Evolutionary conservation across 2,888 invertebrate species (phyloP).

Genomic region (Tigriopus californicus): DNA sequence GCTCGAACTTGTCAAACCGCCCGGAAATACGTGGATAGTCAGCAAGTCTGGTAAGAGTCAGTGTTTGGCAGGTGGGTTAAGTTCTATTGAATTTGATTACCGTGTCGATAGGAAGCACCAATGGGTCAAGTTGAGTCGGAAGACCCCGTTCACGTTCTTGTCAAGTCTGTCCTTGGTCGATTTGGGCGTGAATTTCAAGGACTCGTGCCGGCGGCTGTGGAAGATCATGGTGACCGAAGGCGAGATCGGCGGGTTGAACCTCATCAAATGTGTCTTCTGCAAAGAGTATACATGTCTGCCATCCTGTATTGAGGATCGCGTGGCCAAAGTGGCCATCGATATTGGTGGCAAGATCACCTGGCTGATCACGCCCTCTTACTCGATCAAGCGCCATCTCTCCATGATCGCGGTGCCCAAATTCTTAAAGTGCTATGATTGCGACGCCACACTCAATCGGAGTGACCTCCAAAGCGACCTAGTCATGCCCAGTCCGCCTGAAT

Average conservation of each 20-base stretch:
- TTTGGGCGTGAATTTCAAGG: slow-evolving; percentile 6
- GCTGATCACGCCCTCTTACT: slow-evolving; percentile 28
- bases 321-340: slow-evolving; percentile 29
- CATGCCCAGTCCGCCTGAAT: background rate
- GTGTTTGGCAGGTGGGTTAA: too few relatives aligned
- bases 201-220: slow-evolving; percentile 6
- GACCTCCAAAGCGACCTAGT: background rate
- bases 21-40: background rate
- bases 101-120: background rate
- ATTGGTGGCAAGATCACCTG: slow-evolving; percentile 31
- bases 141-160: background rate
- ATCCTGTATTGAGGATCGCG: slow-evolving; percentile 28
- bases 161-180: background rate
- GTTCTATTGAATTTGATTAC: too few relatives aligned
- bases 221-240: background rate
- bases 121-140: background rate
- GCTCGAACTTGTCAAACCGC: background rate
- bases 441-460: slow-evolving; percentile 1
- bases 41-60: background rate
- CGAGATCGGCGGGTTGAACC: background rate
- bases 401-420: slow-evolving; percentile 15
- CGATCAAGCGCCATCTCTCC: slow-evolving; percentile 20
- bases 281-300: slow-evolving; percentile 28
- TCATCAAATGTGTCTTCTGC: slow-evolving; percentile 26
- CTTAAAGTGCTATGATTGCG: slow-evolving; percentile 16